A percentile compares a stretch with the other conserved stretches of the same genome.
Evolutionary conservation across 2,888 invertebrate genomes (phyloP).

Genomic region (Yponomeuta sedellus): DNA sequence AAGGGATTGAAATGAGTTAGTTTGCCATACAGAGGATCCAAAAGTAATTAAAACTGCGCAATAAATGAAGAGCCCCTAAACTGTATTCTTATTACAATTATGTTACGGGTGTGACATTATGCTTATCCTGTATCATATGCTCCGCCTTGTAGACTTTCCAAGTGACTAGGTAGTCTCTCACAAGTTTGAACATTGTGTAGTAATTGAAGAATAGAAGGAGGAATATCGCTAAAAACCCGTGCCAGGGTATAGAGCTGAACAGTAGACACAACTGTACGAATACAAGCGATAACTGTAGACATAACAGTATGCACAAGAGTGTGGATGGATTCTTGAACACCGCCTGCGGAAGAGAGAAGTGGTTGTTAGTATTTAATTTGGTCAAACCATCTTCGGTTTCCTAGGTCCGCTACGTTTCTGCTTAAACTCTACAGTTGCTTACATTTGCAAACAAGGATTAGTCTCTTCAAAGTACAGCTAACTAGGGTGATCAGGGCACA

Average conservation of each 20-base stretch:
- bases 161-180: conserved; percentile 90
- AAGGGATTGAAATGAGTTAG: too few species aligned
- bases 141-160: conserved; percentile 88
- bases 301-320: conserved; percentile 83
- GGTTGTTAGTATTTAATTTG: not conserved
- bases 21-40: too few species aligned
- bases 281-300: conserved; percentile 82
- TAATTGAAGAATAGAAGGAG: conserved; percentile 93
- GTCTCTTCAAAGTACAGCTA: too few species aligned
- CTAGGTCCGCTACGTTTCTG: too few species aligned
- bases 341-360: conserved; percentile 71
- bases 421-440: too few species aligned
- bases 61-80: not conserved
- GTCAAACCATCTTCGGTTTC: too few species aligned
- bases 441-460: too few species aligned
- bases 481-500: too few species aligned
- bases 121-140: conserved; percentile 80
- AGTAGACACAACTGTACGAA: conserved; percentile 87
- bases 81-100: not conserved
- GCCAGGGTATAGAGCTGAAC: conserved; percentile 91
- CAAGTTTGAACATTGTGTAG: conserved; percentile 91
- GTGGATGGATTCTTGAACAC: conserved; percentile 91
- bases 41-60: too few species aligned
- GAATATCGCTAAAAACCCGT: conserved; percentile 90
- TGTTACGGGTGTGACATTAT: conserved; percentile 25